Conservation (phyloP, 2,888 invertebrate genomes). For the Acleris sparsana region DNA sequence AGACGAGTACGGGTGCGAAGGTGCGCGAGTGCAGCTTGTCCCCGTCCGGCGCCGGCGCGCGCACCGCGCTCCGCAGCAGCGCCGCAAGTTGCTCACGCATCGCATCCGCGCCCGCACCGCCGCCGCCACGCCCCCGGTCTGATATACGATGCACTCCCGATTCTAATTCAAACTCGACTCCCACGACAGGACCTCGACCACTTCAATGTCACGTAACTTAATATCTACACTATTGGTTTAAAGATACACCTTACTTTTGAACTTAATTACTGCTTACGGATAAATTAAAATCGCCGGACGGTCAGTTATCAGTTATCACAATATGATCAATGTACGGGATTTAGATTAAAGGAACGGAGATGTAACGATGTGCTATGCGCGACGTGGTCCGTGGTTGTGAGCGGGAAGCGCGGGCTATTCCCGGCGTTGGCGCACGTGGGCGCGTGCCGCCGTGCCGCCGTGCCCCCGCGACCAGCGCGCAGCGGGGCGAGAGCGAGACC, state of each 20-base stretch:
- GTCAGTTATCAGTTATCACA: not conserved
- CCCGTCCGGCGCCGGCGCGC: slow-evolving; percentile 51
- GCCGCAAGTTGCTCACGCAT: slow-evolving; percentile 77
- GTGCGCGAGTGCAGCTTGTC: slow-evolving; percentile 69
- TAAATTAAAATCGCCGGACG: not conserved
- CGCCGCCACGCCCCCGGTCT: not conserved
- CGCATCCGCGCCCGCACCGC: slow-evolving; percentile 57
- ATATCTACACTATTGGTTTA: slow-evolving; percentile 2
- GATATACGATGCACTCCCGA: slow-evolving; percentile 1
- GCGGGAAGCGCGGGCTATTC: slow-evolving; percentile 73
- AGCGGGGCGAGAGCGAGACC: slow-evolving; percentile 75
- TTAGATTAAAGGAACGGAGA: not conserved
- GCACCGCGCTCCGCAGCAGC: slow-evolving; percentile 67
- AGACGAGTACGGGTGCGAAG: slow-evolving; percentile 66
- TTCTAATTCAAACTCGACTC: not conserved
- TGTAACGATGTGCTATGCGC: slow-evolving; percentile 27
- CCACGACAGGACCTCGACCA: slow-evolving; percentile 1
- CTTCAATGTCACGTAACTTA: slow-evolving; percentile 7
- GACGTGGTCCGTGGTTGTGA: slow-evolving; percentile 50
- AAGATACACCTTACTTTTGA: not conserved
- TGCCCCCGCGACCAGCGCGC: slow-evolving; percentile 74
- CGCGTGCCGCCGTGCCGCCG: slow-evolving; percentile 53
- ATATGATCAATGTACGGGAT: not conserved
- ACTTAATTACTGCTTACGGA: slow-evolving; percentile 5
- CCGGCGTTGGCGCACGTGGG: slow-evolving; percentile 75